phyloP scores from a whole-genome alignment of 35 echinoderm and acorn worm species.

The Chiridota heheva region DNA sequence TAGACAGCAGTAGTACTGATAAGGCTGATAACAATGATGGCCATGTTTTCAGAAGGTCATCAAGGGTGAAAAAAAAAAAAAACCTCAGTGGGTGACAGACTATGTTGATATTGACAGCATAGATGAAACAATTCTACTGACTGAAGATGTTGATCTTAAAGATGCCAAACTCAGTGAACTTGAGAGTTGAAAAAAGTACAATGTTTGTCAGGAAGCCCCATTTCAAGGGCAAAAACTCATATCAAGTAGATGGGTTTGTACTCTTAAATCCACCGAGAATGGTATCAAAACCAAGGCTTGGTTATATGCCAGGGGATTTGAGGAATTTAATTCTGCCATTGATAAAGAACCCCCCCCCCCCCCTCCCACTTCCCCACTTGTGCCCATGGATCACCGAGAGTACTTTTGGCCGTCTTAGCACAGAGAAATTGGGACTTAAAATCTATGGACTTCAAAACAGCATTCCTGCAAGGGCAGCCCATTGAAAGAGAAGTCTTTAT shows the following conservation, averaged over 20 bases:
- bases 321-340: conserved; percentile 20
- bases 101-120: conserved; percentile 17
- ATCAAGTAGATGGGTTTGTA: conserved; percentile 21
- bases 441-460: conserved; percentile 32
- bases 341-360: conserved; percentile 35
- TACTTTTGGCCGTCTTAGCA: conserved; percentile 31
- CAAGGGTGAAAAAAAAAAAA: conserved; percentile 8
- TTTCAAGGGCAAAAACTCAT: conserved; percentile 21
- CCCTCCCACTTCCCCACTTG: no score
- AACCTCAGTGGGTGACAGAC: conserved; percentile 38
- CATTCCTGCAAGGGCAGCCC: conserved; percentile 25
- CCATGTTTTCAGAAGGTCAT: neutral
- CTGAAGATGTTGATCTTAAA: conserved; percentile 4
- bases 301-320: conserved; percentile 44
- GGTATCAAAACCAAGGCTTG: conserved; percentile 9
- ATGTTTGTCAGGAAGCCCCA: conserved; percentile 34
- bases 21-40: neutral
- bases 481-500: conserved; percentile 26
- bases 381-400: conserved; percentile 26
- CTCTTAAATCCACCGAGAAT: neutral
- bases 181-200: conserved; percentile 22
- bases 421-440: conserved; percentile 34
- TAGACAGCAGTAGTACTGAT: neutral
- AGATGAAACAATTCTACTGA: conserved; percentile 25
- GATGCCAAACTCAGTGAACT: conserved; percentile 17